phyloP scores from a whole-genome alignment of 2,888 invertebrate genomes.

The Dasypolia templi region DNA sequence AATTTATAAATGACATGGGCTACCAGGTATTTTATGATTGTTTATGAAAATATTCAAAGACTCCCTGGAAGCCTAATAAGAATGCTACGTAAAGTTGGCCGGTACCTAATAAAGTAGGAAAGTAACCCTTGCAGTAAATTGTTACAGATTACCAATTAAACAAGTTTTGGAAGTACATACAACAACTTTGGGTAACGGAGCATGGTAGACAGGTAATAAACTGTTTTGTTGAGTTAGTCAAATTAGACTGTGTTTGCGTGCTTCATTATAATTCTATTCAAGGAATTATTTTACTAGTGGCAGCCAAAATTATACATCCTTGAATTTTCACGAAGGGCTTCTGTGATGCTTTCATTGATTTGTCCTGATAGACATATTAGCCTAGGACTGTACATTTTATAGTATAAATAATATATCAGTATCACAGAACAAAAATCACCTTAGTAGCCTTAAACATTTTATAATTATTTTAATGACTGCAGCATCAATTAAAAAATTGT shows the following conservation, averaged over 20 bases:
- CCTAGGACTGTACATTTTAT: background rate
- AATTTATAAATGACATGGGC: no score
- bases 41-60: background rate
- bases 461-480: no score
- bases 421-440: background rate
- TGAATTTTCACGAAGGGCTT: background rate
- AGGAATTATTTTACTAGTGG: background rate
- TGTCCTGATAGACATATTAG: background rate
- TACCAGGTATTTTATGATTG: background rate
- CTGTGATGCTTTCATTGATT: background rate
- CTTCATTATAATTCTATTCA: background rate
- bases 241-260: background rate
- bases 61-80: background rate
- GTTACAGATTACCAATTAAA: slow-evolving; percentile 84
- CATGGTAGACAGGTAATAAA: slow-evolving; percentile 85
- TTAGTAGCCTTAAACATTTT: background rate
- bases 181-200: slow-evolving; percentile 87
- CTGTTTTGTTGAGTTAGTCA: background rate
- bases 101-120: background rate
- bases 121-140: background rate
- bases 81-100: background rate
- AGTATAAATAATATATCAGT: background rate
- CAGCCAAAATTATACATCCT: background rate
- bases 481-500: background rate
- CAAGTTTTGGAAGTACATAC: slow-evolving; percentile 87